Evolutionary conservation across 2,888 invertebrate species (phyloP).

Genomic region (Clostera curtula): DNA sequence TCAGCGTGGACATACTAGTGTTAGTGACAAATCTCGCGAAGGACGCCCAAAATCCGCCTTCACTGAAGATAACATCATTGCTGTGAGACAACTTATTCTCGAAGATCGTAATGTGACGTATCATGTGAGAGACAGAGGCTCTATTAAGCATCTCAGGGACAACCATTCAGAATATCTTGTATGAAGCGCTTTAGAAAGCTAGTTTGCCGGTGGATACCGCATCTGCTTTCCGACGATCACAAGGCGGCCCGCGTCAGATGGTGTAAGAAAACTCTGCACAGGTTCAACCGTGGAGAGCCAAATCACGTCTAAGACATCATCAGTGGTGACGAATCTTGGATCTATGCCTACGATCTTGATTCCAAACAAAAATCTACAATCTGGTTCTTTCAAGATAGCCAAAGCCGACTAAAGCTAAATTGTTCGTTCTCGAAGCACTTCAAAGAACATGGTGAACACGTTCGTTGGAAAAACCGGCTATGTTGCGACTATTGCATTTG

Average conservation of each 20-base stretch:
- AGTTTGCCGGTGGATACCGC: too few relatives aligned
- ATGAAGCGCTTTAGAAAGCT: too few relatives aligned
- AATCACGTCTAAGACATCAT: conserved; percentile 18
- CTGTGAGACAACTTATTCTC: background rate
- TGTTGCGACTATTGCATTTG: too few relatives aligned
- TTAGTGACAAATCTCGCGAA: conserved; percentile 14
- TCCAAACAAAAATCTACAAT: conserved; percentile 14
- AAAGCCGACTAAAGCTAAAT: conserved; percentile 8
- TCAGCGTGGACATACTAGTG: conserved; percentile 11
- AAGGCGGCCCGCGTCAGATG: too few relatives aligned
- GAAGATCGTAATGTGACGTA: too few relatives aligned
- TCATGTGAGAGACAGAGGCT: too few relatives aligned
- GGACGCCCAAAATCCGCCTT: conserved; percentile 14
- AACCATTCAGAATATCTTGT: too few relatives aligned
- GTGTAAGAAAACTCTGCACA: too few relatives aligned
- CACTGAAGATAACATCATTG: conserved; percentile 1
- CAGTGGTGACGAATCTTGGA: conserved; percentile 21
- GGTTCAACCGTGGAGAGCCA: too few relatives aligned
- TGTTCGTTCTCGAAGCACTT: conserved; percentile 10
- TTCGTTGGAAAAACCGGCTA: too few relatives aligned
- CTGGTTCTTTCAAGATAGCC: conserved; percentile 11
- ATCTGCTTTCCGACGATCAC: too few relatives aligned
- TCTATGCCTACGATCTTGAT: conserved; percentile 14
- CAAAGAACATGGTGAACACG: conserved; percentile 9
- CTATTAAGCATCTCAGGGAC: too few relatives aligned